Evolutionary conservation across 1,140 invertebrate species (phyloP).

Genomic region (Acarapis woodi): DNA sequence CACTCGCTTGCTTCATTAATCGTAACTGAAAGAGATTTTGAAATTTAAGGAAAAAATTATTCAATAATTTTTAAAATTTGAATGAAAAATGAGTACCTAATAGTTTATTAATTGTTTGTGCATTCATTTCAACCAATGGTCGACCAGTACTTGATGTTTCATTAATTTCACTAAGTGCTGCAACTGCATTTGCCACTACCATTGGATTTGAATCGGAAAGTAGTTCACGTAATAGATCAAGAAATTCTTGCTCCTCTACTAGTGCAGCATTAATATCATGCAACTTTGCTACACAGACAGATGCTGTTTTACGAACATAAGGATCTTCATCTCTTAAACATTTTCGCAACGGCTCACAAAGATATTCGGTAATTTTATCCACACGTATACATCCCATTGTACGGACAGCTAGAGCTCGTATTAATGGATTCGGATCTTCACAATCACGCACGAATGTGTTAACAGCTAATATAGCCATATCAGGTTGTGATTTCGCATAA

Average conservation of each 20-base stretch:
- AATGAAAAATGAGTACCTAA: conserved; percentile 81
- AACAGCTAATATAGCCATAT: conserved; percentile 99
- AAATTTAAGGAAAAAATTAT: no score
- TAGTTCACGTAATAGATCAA: conserved; percentile 85
- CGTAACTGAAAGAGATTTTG: no score
- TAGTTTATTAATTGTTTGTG: conserved; percentile 89
- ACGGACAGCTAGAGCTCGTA: conserved; percentile 83
- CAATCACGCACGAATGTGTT: conserved; percentile 99
- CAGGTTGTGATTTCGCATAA: conserved; percentile 98
- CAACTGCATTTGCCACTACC: conserved; percentile 97
- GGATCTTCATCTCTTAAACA: conserved; percentile 98
- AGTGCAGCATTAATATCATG: conserved; percentile 94
- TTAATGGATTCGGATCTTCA: conserved; percentile 97
- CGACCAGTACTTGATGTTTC: conserved; percentile 74
- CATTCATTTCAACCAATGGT: conserved; percentile 83
- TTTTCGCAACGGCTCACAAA: conserved; percentile 91
- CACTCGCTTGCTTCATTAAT: conserved; percentile 99
- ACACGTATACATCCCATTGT: conserved; percentile 99
- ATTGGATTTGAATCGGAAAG: conserved; percentile 99
- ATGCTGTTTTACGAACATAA: conserved; percentile 95
- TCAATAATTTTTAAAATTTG: no score
- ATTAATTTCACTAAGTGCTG: conserved; percentile 92
- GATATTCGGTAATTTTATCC: conserved; percentile 98
- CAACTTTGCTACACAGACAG: conserved; percentile 94
- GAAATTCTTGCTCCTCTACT: conserved; percentile 92